A percentile compares a stretch with the other conserved stretches of the same genome.
Evolutionary conservation across 2,113 vertebrate species (phyloP).

Genomic region (Bubo scandiacus): DNA sequence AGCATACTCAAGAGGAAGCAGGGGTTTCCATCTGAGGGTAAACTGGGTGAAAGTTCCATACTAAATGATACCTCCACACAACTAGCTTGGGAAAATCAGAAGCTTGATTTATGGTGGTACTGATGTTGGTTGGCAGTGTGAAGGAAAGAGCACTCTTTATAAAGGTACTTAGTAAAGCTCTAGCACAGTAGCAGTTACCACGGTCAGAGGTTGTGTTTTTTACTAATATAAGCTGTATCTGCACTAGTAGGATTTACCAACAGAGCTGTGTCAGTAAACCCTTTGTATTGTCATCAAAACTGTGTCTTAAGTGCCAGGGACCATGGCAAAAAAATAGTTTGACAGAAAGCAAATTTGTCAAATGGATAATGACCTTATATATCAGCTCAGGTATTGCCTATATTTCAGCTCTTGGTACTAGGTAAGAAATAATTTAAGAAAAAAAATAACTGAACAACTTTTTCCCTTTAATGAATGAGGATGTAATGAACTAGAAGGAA

Average conservation of each 20-base stretch:
- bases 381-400: neutral
- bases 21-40: neutral
- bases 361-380: neutral
- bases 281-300: neutral
- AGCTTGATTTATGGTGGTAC: neutral
- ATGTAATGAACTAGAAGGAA: neutral
- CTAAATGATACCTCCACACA: neutral
- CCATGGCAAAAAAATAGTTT: neutral
- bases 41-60: neutral
- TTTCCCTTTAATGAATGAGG: neutral
- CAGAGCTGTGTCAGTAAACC: constrained; percentile 19
- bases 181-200: neutral
- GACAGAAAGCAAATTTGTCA: neutral
- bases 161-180: neutral
- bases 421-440: neutral
- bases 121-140: neutral
- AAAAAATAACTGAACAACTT: neutral
- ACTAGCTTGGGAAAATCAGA: neutral
- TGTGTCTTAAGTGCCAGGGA: neutral
- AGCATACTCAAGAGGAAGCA: neutral
- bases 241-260: neutral
- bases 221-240: neutral
- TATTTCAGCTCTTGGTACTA: neutral
- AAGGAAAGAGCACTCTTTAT: neutral
- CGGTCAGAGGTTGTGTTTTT: neutral